Evolutionary conservation across 2,888 invertebrate genomes (phyloP), one percentile per base, ranked within the genome.

Genomic region (Drosophila conformis): DNA sequence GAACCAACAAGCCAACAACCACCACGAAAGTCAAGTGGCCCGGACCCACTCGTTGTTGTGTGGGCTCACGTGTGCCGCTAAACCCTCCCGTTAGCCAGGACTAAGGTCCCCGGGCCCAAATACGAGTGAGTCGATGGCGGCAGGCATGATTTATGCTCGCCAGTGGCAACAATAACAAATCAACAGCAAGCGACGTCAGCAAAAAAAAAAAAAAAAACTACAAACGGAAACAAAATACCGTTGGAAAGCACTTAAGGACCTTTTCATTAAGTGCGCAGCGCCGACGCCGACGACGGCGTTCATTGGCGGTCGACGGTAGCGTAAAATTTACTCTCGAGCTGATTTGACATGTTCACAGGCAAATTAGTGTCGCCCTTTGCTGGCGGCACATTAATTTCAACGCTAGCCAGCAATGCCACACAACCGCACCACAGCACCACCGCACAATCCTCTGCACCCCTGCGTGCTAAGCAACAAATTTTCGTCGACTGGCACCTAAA

Each of bases 181-280:
- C 74, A 82, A 83, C 80, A 69, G 78, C 83, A 66, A 78, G 79
- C 80, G 67, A 74, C 70, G 76, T 69, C 80, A 77, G 76, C 46
- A 54, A 35, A 49, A 53, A 4, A 46, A 60, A 46, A 38, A 18
- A 63, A 80, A 82, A 81, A 75, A 83, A 80, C 76, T 80, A 91
- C 87, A 90, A 91, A 91, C 91, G 91, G 91, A 91, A 91, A 91
- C 91, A 91, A 91, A 91, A 90, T 91, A 87, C 91, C 91, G 90
- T 91, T 90, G 89, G 86, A 91, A 91, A 91, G 91, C 87, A 91
- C 91, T 91, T 91, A 90, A 90, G 88, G 89, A 88, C 90, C 91
- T 89, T 91, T 90, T 87, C 91, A 91, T 89, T 90, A 90, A 88
- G 90, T 86, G 87, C 75, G 76, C 80, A 25, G 25, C 58, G 60